Base-by-base conservation (phyloP, 2,888 invertebrate species). In the Xestoiulus laeticollis region DNA sequence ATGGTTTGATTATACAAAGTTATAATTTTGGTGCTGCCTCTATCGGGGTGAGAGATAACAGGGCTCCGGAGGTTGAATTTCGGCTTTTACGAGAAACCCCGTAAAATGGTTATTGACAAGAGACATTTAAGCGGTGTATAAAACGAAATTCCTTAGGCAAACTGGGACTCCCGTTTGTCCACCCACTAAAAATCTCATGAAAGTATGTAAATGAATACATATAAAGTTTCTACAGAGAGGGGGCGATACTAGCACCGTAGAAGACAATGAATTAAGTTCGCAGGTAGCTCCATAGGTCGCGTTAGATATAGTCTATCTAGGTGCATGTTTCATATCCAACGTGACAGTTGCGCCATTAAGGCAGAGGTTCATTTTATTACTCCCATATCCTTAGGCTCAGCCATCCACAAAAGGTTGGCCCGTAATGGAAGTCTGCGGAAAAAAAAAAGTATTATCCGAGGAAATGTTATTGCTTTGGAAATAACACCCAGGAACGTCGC, bases 381-480 rank as follows among this genome's bases (percentile, higher is more conserved):
- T 43, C 22, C 85, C 44, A 85, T 85, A 85, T 85, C 85, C 85
- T 85, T 85, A 85, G 85, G 44, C 85, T 85, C 85, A 85, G 44
- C 85, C 85, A 85, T 85, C 85, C 85, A 85, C 85, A 85, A 85
- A 85, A 85, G 85, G 44, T 16, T 85, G 48, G 86, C 44, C 43
- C 48, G 48, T 86, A 86, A 86, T 86, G 53, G 86, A 86, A 86
- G 53, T 48, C 53, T 30, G 86, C 26, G 44, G 53, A 44, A 53
- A 44, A 86, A 86, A 86, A 86, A 48, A 53, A 48, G 86, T 32
- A 86, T 86, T 86, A 86, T 86, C 86, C 53, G 48, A 86, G 53
- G 86, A 86, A 86, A 86, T 86, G 86, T 86, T 86, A 86, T 86
- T 86, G 86, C 86, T 86, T 86, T 43, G 33, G 53, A 86, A 86